Conservation (phyloP, 2,888 invertebrate species). For the Ennomos fuscantarius region DNA sequence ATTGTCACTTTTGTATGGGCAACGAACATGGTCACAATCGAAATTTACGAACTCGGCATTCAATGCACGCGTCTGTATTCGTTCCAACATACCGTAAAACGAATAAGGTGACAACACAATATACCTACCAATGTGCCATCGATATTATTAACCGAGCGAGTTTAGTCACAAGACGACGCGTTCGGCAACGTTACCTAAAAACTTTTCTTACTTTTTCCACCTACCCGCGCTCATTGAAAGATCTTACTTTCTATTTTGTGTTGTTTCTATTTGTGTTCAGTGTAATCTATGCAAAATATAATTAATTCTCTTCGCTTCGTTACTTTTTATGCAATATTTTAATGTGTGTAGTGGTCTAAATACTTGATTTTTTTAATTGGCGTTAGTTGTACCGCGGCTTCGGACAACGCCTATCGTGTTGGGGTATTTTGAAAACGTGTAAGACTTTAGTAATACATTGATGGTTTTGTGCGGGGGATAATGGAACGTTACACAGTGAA, state of each 20-base stretch:
- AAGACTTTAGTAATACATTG: slow-evolving; percentile 48
- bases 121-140: slow-evolving; percentile 55
- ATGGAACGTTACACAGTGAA: slow-evolving; percentile 74
- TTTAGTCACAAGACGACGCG: slow-evolving; percentile 67
- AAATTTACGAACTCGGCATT: slow-evolving; percentile 62
- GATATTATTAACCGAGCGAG: slow-evolving; percentile 68
- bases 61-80: slow-evolving; percentile 78
- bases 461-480: slow-evolving; percentile 23
- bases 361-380: slow-evolving; percentile 60
- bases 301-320: slow-evolving; percentile 64
- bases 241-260: slow-evolving; percentile 55
- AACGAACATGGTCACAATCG: slow-evolving; percentile 50
- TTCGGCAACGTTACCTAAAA: slow-evolving; percentile 41
- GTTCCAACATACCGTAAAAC: slow-evolving; percentile 82
- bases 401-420: slow-evolving; percentile 62
- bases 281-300: slow-evolving; percentile 23
- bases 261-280: too few species aligned
- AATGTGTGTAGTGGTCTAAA: slow-evolving; percentile 56
- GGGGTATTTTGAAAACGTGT: slow-evolving; percentile 39
- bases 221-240: slow-evolving; percentile 41
- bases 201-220: slow-evolving; percentile 1
- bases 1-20: slow-evolving; percentile 71
- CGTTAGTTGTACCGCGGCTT: slow-evolving; percentile 69
- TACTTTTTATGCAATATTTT: slow-evolving; percentile 73
- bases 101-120: slow-evolving; percentile 70